phyloP scores from a whole-genome alignment of 92 coral and sea anemone species.

The Galaxea fascicularis region DNA sequence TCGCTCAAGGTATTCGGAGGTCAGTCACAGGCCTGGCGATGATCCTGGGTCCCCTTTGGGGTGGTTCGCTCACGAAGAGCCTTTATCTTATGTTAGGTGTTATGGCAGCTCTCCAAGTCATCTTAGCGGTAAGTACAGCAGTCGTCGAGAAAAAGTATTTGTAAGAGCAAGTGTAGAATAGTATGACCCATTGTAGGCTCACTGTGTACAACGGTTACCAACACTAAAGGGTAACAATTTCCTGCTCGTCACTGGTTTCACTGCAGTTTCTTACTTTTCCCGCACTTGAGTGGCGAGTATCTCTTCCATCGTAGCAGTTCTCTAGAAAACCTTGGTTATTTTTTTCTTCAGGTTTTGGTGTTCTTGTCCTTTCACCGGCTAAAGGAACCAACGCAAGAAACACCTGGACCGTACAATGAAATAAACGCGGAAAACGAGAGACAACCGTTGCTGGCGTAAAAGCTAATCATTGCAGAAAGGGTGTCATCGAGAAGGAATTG shows the following conservation, averaged over 20 bases:
- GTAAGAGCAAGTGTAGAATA: neutral
- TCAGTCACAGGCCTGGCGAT: conserved; percentile 88
- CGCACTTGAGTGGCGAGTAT: too few species aligned
- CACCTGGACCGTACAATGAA: conserved; percentile 66
- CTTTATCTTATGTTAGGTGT: conserved; percentile 79
- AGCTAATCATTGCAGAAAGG: neutral
- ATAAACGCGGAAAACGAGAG: conserved; percentile 64
- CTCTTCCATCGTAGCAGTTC: too few species aligned
- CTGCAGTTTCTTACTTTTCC: too few species aligned
- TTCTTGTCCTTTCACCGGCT: conserved; percentile 87
- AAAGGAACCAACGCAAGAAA: conserved; percentile 46
- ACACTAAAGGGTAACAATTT: too few species aligned
- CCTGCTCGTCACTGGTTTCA: too few species aligned
- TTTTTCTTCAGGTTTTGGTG: conserved; percentile 68
- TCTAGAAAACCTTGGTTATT: neutral
- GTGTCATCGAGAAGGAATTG: neutral
- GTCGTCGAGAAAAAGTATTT: neutral
- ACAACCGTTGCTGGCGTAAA: conserved; percentile 54
- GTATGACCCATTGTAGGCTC: neutral
- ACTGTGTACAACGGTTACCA: too few species aligned
- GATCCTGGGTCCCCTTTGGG: conserved; percentile 97
- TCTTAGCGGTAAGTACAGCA: conserved; percentile 77
- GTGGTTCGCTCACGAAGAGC: conserved; percentile 83
- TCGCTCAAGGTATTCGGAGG: conserved; percentile 90
- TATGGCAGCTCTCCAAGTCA: conserved; percentile 80